Evolutionary conservation across 2,888 invertebrate genomes (phyloP).

Genomic region (Neoaliturus tenellus): DNA sequence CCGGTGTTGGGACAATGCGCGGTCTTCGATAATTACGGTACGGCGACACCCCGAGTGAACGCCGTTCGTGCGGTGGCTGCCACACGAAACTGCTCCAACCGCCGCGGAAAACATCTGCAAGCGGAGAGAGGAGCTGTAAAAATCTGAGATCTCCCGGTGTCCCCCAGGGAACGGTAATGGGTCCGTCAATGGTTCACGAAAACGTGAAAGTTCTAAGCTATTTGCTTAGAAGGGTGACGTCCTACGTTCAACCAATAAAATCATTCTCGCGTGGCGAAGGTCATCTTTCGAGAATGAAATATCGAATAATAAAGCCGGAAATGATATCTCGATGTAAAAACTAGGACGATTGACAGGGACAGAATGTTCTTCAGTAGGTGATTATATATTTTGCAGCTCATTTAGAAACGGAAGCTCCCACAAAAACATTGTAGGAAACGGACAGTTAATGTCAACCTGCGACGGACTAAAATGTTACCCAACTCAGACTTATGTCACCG

Average conservation of each 20-base stretch:
- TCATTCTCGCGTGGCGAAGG: no score
- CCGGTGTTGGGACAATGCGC: conserved; percentile 6
- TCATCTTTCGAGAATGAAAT: no score
- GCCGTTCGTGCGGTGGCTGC: background rate
- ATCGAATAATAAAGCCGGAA: no score
- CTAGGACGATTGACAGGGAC: no score
- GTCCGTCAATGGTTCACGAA: no score
- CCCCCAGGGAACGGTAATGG: background rate
- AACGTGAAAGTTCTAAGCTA: no score
- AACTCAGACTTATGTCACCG: background rate
- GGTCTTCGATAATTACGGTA: background rate
- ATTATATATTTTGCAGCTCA: background rate
- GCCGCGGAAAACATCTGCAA: no score
- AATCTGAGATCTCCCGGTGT: background rate
- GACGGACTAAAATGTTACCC: background rate
- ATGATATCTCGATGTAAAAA: no score
- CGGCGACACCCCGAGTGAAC: background rate
- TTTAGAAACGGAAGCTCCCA: background rate
- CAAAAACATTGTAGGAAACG: background rate
- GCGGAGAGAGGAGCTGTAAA: no score
- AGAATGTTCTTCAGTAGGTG: no score
- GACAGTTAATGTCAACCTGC: background rate
- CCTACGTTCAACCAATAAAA: no score
- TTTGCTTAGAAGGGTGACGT: no score
- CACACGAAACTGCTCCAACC: background rate